These are phyloP conservation scores for Scleropages formosus DNA, from an alignment of 2,797 vertebrate genomes.

Conservation along the genomic window DNA sequence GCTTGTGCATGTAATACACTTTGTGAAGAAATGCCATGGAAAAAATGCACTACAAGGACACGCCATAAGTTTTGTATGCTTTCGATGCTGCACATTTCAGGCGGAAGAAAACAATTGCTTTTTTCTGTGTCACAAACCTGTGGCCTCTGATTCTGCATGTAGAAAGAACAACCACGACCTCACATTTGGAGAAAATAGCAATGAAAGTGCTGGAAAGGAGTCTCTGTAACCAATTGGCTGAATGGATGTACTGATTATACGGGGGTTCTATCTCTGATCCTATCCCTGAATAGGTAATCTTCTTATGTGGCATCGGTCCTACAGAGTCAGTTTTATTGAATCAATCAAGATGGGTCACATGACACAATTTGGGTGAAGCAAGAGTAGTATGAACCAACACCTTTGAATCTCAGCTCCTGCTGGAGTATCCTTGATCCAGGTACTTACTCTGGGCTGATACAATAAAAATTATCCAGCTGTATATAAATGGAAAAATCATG, in stretches of 20 bases:
- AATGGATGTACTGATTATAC: not conserved
- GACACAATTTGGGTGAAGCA: too few species aligned
- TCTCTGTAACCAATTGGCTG: not conserved
- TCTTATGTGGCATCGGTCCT: not conserved
- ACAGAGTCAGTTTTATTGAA: constrained; percentile 12
- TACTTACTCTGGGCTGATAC: too few species aligned
- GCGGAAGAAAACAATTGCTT: not conserved
- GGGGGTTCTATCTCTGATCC: constrained; percentile 5
- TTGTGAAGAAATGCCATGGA: not conserved
- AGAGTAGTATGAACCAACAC: too few species aligned
- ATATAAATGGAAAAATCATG: too few species aligned
- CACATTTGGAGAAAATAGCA: not conserved
- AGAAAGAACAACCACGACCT: not conserved
- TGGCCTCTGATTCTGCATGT: not conserved
- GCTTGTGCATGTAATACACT: not conserved
- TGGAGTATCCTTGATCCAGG: too few species aligned
- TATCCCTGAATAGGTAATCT: not conserved
- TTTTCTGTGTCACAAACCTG: not conserved
- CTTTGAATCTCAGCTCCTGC: too few species aligned
- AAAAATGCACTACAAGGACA: not conserved
- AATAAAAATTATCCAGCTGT: too few species aligned
- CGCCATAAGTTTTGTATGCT: not conserved
- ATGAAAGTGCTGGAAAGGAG: constrained; percentile 8
- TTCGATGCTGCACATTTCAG: not conserved
- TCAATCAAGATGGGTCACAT: not conserved